These are phyloP conservation scores for Aphelenchoides besseyi DNA, from an alignment of 1,140 invertebrate genomes.

Conservation along the genomic window DNA sequence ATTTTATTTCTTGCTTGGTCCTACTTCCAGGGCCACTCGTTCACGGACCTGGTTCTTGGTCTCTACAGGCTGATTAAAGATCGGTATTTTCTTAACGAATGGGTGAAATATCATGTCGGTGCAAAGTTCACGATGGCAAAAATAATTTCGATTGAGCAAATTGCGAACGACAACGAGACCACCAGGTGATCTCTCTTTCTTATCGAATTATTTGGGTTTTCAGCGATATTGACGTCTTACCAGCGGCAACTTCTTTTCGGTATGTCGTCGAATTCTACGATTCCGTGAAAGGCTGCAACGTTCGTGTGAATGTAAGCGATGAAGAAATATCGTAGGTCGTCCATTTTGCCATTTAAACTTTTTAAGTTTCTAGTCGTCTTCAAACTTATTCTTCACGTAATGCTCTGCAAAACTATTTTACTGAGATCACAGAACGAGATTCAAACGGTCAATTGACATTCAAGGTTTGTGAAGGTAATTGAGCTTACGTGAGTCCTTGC, in stretches of 20 bases:
- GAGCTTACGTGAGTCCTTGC: neutral
- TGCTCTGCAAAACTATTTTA: neutral
- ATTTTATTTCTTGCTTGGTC: neutral
- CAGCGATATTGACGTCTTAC: neutral
- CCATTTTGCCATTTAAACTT: no score
- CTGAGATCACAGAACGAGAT: neutral
- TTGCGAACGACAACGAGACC: neutral
- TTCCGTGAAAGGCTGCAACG: neutral
- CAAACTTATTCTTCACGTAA: neutral
- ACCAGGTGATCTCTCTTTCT: no score
- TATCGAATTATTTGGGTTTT: neutral
- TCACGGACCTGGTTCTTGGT: neutral
- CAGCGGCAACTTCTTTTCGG: neutral
- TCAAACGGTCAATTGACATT: neutral
- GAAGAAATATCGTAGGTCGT: no score
- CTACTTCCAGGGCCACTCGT: neutral
- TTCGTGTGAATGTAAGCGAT: neutral
- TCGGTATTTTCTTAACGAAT: neutral
- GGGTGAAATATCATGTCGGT: neutral
- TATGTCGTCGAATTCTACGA: neutral
- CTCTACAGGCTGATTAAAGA: neutral
- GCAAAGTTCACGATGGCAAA: neutral
- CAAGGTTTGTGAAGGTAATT: neutral
- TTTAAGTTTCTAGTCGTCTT: no score
- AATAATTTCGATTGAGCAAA: neutral